Evolutionary conservation across 1,140 invertebrate genomes (phyloP).

Genomic region (Dendrolimus kikuchii): DNA sequence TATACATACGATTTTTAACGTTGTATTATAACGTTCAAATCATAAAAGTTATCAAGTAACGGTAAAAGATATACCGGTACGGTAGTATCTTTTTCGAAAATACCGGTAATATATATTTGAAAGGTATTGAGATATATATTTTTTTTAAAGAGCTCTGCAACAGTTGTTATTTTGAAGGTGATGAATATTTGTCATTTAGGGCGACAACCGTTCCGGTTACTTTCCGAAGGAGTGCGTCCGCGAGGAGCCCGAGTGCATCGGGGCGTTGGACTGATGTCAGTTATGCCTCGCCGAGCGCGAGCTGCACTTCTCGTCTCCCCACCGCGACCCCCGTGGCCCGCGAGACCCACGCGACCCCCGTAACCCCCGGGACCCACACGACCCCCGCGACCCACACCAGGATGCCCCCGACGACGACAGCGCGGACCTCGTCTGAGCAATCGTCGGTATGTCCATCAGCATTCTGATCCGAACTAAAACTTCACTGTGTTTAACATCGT

Average conservation of each 20-base stretch:
- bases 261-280: constrained; percentile 66
- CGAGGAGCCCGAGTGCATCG: constrained; percentile 67
- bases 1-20: too few relatives aligned
- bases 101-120: too few relatives aligned
- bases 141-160: too few relatives aligned
- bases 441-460: neutral
- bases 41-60: too few relatives aligned
- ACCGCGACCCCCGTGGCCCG: constrained; percentile 7
- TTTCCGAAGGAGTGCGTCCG: constrained; percentile 71
- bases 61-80: too few relatives aligned
- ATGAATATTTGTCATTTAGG: constrained; percentile 22
- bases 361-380: constrained; percentile 5
- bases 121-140: too few relatives aligned
- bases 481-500: too few relatives aligned
- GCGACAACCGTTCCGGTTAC: constrained; percentile 62
- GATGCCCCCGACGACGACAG: constrained; percentile 14
- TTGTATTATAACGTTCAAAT: too few relatives aligned
- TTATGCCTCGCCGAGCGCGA: constrained; percentile 61
- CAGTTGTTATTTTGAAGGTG: too few relatives aligned
- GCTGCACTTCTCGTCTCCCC: constrained; percentile 30
- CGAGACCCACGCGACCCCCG: constrained; percentile 2
- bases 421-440: constrained; percentile 24
- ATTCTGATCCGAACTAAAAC: neutral
- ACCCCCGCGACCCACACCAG: constrained; percentile 1
- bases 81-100: too few relatives aligned